Percentiles rank a stretch among this genome's conserved stretches.
These are phyloP conservation scores for Bibio marci DNA, from an alignment of 2,888 invertebrate genomes.

Conservation along the genomic window DNA sequence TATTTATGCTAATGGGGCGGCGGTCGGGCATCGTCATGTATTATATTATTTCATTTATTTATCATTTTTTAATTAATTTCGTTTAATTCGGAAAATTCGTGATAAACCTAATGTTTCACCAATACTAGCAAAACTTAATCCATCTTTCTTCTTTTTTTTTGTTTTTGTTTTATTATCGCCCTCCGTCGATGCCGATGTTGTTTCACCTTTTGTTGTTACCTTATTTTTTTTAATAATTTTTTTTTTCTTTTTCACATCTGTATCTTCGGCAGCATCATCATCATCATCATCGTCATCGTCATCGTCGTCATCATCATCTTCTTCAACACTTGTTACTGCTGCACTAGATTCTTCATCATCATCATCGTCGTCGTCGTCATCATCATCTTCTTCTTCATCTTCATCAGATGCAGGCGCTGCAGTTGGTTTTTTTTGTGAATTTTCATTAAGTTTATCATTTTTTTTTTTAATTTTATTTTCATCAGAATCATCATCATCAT, in stretches of 20 bases:
- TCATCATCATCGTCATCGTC: slow-evolving; percentile 1
- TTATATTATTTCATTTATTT: too few relatives aligned
- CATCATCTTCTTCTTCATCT: not conserved
- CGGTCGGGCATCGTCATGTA: too few relatives aligned
- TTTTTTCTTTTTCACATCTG: too few relatives aligned
- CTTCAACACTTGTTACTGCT: not conserved
- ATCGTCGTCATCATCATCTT: not conserved
- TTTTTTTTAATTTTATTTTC: too few relatives aligned
- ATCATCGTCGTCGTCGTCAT: not conserved
- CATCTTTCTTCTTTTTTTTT: not conserved
- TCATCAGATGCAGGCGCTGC: too few relatives aligned
- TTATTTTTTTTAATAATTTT: not conserved
- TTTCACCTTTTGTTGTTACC: not conserved
- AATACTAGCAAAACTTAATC: not conserved
- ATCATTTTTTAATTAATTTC: too few relatives aligned
- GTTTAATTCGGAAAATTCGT: not conserved
- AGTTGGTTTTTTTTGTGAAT: too few relatives aligned
- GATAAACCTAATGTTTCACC: not conserved
- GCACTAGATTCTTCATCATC: not conserved
- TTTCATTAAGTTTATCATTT: too few relatives aligned
- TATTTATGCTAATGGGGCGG: too few relatives aligned
- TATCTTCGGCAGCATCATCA: not conserved
- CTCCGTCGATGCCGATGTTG: not conserved
- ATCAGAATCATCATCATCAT: not conserved
- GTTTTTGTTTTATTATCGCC: not conserved